These are phyloP conservation scores for Bugulina stolonifera DNA, from an alignment of 2,888 invertebrate genomes.

Conservation along the genomic window DNA sequence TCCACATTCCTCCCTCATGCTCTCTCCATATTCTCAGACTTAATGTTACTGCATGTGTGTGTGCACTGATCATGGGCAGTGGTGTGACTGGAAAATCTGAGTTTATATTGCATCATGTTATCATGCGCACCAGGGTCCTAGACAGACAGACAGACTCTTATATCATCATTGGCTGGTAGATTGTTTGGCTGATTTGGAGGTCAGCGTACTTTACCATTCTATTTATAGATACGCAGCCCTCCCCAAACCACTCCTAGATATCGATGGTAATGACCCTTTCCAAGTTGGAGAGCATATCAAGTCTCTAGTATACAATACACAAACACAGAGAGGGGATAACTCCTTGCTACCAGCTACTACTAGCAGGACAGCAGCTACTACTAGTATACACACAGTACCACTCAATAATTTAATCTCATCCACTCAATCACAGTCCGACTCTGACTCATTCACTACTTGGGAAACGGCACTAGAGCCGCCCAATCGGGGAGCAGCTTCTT, in stretches of 20 bases:
- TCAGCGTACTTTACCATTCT: no score
- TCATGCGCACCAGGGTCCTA: no score
- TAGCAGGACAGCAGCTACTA: neutral
- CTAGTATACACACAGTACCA: neutral
- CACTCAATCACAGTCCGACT: neutral
- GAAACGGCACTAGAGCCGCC: neutral
- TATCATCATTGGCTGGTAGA: no score
- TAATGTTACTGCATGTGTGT: no score
- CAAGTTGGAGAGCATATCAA: conserved; percentile 18
- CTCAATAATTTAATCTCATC: neutral
- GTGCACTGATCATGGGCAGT: no score
- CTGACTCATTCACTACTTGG: conserved; percentile 4
- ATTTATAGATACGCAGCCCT: conserved; percentile 21
- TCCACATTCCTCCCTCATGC: no score
- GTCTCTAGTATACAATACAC: neutral
- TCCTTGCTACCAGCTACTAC: neutral
- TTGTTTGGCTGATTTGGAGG: no score
- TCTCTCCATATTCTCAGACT: no score
- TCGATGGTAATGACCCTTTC: conserved; percentile 6
- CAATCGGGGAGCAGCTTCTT: neutral
- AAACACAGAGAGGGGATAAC: neutral
- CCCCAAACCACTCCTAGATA: neutral
- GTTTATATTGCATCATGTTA: no score
- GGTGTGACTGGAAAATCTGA: no score
- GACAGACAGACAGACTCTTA: no score